Evolutionary conservation across 2,888 invertebrate species (phyloP).

Genomic region (Corbicula japonica): DNA sequence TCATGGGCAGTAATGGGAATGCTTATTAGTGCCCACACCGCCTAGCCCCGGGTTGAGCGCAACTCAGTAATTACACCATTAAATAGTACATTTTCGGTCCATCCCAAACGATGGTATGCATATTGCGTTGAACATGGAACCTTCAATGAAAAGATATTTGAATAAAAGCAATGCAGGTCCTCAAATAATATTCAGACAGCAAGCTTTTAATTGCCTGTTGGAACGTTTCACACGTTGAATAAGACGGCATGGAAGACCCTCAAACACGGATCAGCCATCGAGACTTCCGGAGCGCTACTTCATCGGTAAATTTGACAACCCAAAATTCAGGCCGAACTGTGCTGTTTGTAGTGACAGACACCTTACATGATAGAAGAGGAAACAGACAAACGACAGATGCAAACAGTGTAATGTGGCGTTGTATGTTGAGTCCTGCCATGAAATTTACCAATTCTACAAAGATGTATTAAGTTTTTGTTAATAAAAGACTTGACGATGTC

Average conservation of each 20-base stretch:
- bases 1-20: too few relatives aligned
- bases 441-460: constrained; percentile 41
- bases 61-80: too few relatives aligned
- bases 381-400: constrained; percentile 47
- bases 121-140: too few relatives aligned
- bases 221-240: constrained; percentile 14
- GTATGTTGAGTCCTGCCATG: constrained; percentile 48
- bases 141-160: too few relatives aligned
- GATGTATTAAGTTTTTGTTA: constrained; percentile 9
- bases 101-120: too few relatives aligned
- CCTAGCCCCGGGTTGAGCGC: too few relatives aligned
- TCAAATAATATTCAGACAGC: too few relatives aligned
- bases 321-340: constrained; percentile 55
- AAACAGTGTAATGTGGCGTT: constrained; percentile 44
- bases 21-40: too few relatives aligned
- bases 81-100: too few relatives aligned
- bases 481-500: too few relatives aligned
- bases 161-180: too few relatives aligned
- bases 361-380: constrained; percentile 45
- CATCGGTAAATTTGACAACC: constrained; percentile 28
- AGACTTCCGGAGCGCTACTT: constrained; percentile 51
- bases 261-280: constrained; percentile 24
- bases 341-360: constrained; percentile 40
- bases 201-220: constrained; percentile 50
- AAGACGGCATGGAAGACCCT: constrained; percentile 14